These are phyloP conservation scores for Forbesichthys papilliferus DNA, from an alignment of 2,113 vertebrate genomes.

Conservation along the genomic window DNA sequence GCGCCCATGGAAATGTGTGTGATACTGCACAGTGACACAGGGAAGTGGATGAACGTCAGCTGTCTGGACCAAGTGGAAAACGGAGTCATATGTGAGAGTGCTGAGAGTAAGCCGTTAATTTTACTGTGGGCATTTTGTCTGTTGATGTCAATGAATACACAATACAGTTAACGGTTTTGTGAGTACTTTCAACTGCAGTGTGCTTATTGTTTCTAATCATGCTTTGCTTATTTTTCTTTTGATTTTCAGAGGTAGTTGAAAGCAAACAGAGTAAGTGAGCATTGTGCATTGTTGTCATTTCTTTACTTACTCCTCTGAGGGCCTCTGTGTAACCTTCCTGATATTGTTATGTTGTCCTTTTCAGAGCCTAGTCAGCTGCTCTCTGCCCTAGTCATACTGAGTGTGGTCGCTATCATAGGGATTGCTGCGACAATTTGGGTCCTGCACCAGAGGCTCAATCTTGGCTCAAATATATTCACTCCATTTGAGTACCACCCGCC, in stretches of 20 bases:
- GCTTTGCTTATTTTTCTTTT: conserved; percentile 14
- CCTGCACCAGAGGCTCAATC: conserved; percentile 75
- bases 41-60: conserved; percentile 81
- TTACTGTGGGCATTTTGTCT: not conserved
- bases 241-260: conserved; percentile 41
- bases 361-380: conserved; percentile 68
- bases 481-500: conserved; percentile 77
- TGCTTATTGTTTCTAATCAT: conserved; percentile 2
- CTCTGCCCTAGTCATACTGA: conserved; percentile 78
- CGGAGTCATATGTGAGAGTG: conserved; percentile 81
- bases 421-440: conserved; percentile 80
- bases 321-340: conserved; percentile 23
- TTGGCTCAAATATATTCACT: conserved; percentile 64
- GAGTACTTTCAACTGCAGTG: not conserved
- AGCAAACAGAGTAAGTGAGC: conserved; percentile 61
- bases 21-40: conserved; percentile 76
- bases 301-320: conserved; percentile 22
- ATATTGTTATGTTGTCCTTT: conserved; percentile 37
- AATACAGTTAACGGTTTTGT: not conserved
- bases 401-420: conserved; percentile 76
- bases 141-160: not conserved
- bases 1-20: conserved; percentile 76
- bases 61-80: conserved; percentile 76
- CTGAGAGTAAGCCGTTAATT: conserved; percentile 71
- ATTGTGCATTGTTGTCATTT: conserved; percentile 4